Evolutionary conservation across 2,113 vertebrate species (phyloP).

Genomic region (Peromyscus californicus): DNA sequence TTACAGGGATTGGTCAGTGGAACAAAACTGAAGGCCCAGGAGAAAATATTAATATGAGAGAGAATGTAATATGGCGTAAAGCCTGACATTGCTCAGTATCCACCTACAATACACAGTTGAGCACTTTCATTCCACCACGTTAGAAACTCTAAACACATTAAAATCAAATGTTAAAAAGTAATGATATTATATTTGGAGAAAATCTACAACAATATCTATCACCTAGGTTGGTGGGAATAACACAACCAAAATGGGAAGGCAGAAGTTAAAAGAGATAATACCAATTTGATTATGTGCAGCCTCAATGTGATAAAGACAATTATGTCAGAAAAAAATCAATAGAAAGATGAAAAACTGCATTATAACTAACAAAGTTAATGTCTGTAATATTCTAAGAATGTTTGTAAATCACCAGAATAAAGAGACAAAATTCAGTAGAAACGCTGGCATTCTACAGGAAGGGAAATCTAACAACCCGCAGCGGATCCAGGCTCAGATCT

Average conservation of each 20-base stretch:
- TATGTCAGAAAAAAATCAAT: neutral
- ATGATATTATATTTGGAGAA: neutral
- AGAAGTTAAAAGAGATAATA: neutral
- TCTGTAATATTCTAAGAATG: neutral
- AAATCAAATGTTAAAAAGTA: constrained; percentile 18
- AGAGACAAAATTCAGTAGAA: neutral
- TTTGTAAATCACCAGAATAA: neutral
- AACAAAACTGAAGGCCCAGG: neutral
- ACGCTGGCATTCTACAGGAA: neutral
- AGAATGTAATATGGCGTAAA: neutral
- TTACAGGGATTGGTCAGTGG: neutral
- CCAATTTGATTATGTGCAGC: neutral
- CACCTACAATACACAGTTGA: neutral
- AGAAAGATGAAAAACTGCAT: neutral
- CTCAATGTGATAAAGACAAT: neutral
- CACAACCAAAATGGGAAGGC: constrained; percentile 9
- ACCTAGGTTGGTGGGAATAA: neutral
- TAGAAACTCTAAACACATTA: neutral
- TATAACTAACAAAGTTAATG: neutral
- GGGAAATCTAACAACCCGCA: neutral
- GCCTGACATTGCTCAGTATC: neutral
- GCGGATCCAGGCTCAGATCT: neutral
- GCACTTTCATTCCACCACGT: neutral
- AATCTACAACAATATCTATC: neutral
- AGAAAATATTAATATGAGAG: neutral